Evolutionary conservation across 37 sponge, comb jelly and placozoan species (phyloP).

Genomic region (Bolinopsis microptera): DNA sequence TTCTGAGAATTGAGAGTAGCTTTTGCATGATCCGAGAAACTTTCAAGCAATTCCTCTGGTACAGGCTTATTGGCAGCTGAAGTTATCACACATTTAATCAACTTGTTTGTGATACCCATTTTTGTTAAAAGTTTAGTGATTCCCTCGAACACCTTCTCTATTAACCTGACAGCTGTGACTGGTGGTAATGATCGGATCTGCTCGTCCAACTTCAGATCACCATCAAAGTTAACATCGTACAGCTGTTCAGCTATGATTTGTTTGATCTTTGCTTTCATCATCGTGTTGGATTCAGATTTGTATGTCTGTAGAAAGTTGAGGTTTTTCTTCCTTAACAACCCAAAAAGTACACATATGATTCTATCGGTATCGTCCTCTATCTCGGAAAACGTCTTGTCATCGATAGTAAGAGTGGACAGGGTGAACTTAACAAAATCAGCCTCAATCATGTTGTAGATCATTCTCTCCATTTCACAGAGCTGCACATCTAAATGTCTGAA

Average conservation of each 20-base stretch:
- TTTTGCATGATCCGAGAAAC: conserved; percentile 17
- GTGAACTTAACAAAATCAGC: conserved; percentile 83
- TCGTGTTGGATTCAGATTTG: conserved; percentile 51
- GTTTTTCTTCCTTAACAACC: conserved; percentile 80
- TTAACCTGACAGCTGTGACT: not conserved
- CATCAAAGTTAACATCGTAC: not conserved
- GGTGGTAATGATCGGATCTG: not conserved
- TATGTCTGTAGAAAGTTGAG: conserved; percentile 71
- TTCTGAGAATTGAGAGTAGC: conserved; percentile 8
- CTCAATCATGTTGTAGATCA: conserved; percentile 92
- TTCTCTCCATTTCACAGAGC: conserved; percentile 86
- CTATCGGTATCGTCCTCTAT: conserved; percentile 70
- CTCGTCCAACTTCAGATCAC: conserved; percentile 37
- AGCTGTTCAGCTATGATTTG: conserved; percentile 63
- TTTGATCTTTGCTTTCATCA: conserved; percentile 66
- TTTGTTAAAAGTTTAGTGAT: not conserved
- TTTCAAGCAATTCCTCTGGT: not conserved
- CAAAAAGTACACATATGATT: conserved; percentile 74
- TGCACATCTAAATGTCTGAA: conserved; percentile 90
- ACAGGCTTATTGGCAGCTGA: conserved; percentile 18
- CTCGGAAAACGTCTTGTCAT: conserved; percentile 41
- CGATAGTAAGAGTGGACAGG: conserved; percentile 6
- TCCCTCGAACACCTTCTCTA: conserved; percentile 34
- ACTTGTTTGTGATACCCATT: not conserved
- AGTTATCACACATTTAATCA: conserved; percentile 50